These are phyloP conservation scores for Drosophila pegasa DNA, from an alignment of 2,888 invertebrate species.

Conservation along the genomic window DNA sequence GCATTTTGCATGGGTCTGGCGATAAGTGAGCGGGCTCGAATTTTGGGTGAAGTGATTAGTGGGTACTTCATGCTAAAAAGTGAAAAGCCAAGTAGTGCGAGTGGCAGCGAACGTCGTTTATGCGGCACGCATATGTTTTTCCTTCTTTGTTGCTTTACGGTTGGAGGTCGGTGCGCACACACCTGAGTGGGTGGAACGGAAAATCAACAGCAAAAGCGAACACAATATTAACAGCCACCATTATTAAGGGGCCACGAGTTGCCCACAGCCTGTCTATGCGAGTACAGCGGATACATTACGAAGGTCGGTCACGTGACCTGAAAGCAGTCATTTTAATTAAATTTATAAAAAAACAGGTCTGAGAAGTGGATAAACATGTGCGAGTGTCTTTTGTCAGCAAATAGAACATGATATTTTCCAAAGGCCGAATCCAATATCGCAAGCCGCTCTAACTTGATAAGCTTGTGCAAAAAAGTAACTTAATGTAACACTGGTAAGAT, in stretches of 20 bases:
- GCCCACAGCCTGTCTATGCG: constrained; percentile 42
- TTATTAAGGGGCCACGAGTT: constrained; percentile 50
- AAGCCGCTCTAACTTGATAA: neutral
- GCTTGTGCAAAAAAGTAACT: neutral
- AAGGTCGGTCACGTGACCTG: constrained; percentile 83
- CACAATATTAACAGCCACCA: constrained; percentile 27
- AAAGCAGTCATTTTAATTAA: constrained; percentile 83
- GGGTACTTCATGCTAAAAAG: constrained; percentile 79
- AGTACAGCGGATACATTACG: constrained; percentile 85
- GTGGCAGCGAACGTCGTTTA: constrained; percentile 80
- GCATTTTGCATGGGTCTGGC: constrained; percentile 11
- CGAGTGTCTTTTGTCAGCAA: constrained; percentile 78
- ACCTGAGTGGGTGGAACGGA: constrained; percentile 79
- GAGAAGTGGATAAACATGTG: constrained; percentile 52
- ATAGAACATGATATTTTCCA: constrained; percentile 26
- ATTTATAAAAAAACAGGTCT: constrained; percentile 82
- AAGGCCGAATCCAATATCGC: constrained; percentile 24
- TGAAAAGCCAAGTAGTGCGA: constrained; percentile 82
- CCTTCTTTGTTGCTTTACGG: constrained; percentile 68
- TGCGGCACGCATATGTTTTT: constrained; percentile 82
- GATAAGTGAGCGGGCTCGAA: constrained; percentile 69
- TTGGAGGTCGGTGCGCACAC: constrained; percentile 56
- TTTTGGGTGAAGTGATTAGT: constrained; percentile 78
- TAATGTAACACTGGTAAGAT: too few species aligned
- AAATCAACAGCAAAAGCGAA: constrained; percentile 63